These are phyloP conservation scores for Apocheima hispidaria DNA, from an alignment of 2,888 invertebrate genomes.

Conservation along the genomic window DNA sequence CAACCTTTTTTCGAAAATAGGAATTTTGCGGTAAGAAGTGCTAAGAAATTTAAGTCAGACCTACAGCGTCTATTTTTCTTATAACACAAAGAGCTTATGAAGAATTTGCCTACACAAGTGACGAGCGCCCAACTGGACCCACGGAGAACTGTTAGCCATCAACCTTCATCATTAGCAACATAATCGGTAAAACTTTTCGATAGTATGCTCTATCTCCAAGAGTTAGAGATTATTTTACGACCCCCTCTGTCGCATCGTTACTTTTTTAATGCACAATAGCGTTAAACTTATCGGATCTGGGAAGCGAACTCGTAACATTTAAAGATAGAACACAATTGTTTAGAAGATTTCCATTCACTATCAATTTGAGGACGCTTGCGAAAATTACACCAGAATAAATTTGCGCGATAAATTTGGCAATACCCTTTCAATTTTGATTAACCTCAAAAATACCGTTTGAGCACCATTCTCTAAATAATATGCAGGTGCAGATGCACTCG, in stretches of 20 bases:
- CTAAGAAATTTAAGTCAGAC: too few species aligned
- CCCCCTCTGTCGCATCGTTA: conserved; percentile 11
- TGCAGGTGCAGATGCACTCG: too few species aligned
- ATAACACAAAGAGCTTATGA: too few species aligned
- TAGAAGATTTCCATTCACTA: conserved; percentile 27
- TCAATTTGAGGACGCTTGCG: conserved; percentile 7
- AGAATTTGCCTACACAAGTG: background rate
- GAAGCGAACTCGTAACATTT: conserved; percentile 21
- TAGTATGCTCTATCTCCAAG: background rate
- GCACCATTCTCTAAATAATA: too few species aligned
- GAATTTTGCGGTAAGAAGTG: too few species aligned
- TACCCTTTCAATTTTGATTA: too few species aligned
- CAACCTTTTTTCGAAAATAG: too few species aligned
- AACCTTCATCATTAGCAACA: conserved; percentile 1
- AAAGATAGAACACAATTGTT: conserved; percentile 31
- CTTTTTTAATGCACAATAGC: conserved; percentile 22
- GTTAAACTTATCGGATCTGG: too few species aligned
- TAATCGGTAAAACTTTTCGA: background rate
- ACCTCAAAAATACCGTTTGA: too few species aligned
- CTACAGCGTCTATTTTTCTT: too few species aligned
- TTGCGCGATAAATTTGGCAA: too few species aligned
- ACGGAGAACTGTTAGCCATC: background rate
- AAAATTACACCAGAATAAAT: too few species aligned
- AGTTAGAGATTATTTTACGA: conserved; percentile 6
- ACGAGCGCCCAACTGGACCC: background rate